Base-by-base conservation (phyloP, 2,888 invertebrate genomes). In the Melanchra persicariae region DNA sequence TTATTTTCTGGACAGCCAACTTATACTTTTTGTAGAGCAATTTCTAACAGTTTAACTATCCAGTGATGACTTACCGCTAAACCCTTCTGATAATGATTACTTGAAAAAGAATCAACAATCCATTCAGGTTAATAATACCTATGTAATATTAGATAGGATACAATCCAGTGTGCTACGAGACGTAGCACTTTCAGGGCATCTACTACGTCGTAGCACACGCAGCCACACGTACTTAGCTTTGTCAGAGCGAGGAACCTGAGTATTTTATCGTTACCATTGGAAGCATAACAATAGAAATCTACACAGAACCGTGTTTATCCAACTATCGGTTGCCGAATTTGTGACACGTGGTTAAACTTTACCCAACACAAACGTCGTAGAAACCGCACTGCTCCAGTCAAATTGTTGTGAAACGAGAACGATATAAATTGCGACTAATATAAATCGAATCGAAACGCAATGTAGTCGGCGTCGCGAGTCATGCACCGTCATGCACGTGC, bases 391-490 rank as follows among this genome's bases (percentile, higher is more conserved):
- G n/a, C n/a, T 66, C 85, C 84, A 84, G 77, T 86, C 86, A 88
- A 91, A 91, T 90, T 84, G 85, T 89, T 89, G 89, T 90, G 87
- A 90, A 92, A 91, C 89, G 87, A 90, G 86, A 66, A 82, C 86
- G 86, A 88, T 83, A 91, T 88, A 88, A 90, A 87, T 90, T 87
- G 88, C 84, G 85, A 87, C 87, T 91, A 91, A 93, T 93, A 87
- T 89, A 89, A 93, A 93, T 93, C 90, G 90, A 91, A 92, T 94
- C 90, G 90, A 91, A 92, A 91, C 90, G 92, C 91, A 92, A 89
- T 85, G 86, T 90, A 91, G 91, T 89, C 91, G 88, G 84, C 54
- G 74, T 78, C 79, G 90, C 77, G 67, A 84, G 57, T 81, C 78
- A 49, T 76, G 82, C 69, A 92, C 91, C 83, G 57, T 81, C 78